phyloP scores from a whole-genome alignment of 2,113 vertebrate genomes.

The Vulpes ferrilata region DNA sequence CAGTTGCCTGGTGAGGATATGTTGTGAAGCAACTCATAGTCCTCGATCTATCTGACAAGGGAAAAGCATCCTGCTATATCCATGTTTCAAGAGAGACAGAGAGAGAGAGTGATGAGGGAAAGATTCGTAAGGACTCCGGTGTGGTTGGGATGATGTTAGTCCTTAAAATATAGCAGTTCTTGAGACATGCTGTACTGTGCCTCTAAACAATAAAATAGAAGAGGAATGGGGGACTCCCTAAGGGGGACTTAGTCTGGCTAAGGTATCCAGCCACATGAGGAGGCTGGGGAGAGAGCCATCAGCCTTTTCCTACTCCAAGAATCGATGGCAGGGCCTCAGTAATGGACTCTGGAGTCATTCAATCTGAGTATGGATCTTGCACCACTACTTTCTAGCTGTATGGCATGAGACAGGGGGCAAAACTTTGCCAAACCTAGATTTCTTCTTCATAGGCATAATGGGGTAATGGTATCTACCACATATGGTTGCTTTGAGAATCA shows the following conservation, averaged over 20 bases:
- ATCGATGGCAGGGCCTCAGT: neutral
- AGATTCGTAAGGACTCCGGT: neutral
- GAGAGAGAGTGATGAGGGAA: neutral
- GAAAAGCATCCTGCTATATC: neutral
- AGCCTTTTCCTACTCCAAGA: neutral
- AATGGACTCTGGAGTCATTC: neutral
- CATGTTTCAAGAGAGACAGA: neutral
- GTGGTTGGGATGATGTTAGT: conserved; percentile 11
- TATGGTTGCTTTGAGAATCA: neutral
- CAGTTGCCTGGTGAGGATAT: conserved; percentile 54
- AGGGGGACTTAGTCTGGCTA: neutral
- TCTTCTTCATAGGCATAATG: neutral
- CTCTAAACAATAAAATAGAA: neutral
- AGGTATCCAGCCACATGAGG: neutral
- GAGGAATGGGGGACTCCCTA: neutral
- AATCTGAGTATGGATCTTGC: neutral
- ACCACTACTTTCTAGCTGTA: neutral
- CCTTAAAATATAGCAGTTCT: conserved; percentile 48
- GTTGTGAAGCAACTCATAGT: conserved; percentile 61
- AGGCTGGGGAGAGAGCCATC: neutral
- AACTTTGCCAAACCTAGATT: neutral
- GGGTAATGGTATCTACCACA: neutral
- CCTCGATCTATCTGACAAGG: conserved; percentile 51
- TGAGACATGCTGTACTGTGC: neutral
- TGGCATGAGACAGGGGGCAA: neutral